Base-by-base conservation (phyloP, 2,797 vertebrate genomes). In the Rachycentron canadum region DNA sequence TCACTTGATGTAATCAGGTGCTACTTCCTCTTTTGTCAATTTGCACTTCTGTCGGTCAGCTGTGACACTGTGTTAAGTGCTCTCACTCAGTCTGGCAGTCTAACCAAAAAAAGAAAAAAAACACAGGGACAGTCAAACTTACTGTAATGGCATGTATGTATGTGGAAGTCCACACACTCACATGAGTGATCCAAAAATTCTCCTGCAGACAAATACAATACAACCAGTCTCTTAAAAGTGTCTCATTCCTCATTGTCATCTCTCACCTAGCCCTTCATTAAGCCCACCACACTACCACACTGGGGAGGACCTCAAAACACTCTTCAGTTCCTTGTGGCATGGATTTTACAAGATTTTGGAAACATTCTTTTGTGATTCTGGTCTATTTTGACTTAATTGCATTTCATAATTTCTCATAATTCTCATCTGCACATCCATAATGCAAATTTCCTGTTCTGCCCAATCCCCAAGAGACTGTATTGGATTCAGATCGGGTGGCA, bases 1-100 rank as follows among this genome's bases (percentile, higher is more conserved):
- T 91, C 89, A 86, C 86, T 88, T 85, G 86, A 86, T 86, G 80
- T 86, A 83, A 91, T 89, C 86, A 76, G 81, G 86, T 87, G 89
- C 82, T 57, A 80, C 78, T 91, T 93, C 85, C 88, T 84, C 73
- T 64, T 90, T 77, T 85, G 69, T 73, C 83, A 73, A 56, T 88
- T 84, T 85, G 80, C 72, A 69, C 84, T 84, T 89, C 65, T 82
- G 73, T 60, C 52, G 72, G 62, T 87, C 79, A 76, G 68, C 71
- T 87, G 73, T 71, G 70, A 68, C 60, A 49, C 78, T 50, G 45
- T 32, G 23, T 5, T 57, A 62, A 4, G 55, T 3, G 43, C 4
- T 76, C 45, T 60, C 23, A 25, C 28, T 21, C 75, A 47, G 74
- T 3, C 30, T 23, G 45, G 41, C 26, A 63, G 36, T 60, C 53